These are phyloP conservation scores for Drosophila antonietae DNA, from an alignment of 2,888 invertebrate genomes.

Conservation along the genomic window DNA sequence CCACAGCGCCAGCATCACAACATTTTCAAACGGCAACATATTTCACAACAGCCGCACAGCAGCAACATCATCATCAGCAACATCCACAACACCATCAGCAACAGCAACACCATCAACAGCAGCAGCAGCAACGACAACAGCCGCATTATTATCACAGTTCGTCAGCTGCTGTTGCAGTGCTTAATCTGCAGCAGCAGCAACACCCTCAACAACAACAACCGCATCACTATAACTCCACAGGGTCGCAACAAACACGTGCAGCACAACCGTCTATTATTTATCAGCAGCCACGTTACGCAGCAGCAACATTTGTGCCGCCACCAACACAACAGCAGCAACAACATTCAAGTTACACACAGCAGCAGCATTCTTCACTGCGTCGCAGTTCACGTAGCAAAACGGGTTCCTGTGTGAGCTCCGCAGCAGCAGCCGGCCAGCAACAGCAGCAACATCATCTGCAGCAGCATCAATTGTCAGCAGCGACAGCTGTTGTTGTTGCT, in stretches of 20 bases:
- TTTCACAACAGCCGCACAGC: constrained; percentile 65
- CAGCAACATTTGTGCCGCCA: constrained; percentile 62
- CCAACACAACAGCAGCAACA: constrained; percentile 29
- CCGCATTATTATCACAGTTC: constrained; percentile 80
- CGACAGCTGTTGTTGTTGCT: constrained; percentile 62
- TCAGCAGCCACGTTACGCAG: constrained; percentile 61
- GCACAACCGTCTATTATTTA: constrained; percentile 64
- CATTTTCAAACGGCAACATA: constrained; percentile 66
- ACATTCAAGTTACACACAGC: constrained; percentile 58
- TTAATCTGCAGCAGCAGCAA: constrained; percentile 86
- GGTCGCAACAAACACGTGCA: constrained; percentile 62
- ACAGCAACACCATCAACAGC: constrained; percentile 26
- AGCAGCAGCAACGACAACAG: constrained; percentile 66
- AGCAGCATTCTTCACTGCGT: constrained; percentile 81
- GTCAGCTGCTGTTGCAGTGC: constrained; percentile 71
- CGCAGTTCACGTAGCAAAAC: constrained; percentile 85
- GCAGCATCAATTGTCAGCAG: constrained; percentile 56
- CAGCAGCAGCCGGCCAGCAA: constrained; percentile 81
- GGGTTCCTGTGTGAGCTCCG: constrained; percentile 85
- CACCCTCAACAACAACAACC: constrained; percentile 46
- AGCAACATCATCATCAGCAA: constrained; percentile 51
- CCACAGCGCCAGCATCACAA: constrained; percentile 57
- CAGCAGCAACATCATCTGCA: constrained; percentile 66
- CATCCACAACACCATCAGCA: constrained; percentile 36
- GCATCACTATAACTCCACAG: constrained; percentile 82